phyloP scores from a whole-genome alignment of 1,140 invertebrate genomes.

The Lepidurus couesii region DNA sequence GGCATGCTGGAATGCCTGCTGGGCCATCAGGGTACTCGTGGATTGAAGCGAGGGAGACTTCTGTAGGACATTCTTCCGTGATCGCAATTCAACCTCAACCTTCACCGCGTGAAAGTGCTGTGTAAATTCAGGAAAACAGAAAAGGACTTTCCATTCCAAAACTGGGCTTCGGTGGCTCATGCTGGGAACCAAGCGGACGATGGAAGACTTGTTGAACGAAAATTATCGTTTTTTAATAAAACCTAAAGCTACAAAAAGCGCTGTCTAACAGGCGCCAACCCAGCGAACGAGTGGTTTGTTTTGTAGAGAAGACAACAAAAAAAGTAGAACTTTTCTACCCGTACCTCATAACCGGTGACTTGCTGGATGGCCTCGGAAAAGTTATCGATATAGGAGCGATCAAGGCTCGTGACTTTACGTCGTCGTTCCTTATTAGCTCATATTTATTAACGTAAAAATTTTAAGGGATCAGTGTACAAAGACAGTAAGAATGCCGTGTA shows the following conservation, averaged over 20 bases:
- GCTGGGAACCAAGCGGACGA: not conserved
- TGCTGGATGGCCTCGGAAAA: too few species aligned
- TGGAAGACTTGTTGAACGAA: not conserved
- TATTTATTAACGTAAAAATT: not conserved
- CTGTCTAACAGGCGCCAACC: not conserved
- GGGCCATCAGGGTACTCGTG: constrained; percentile 10
- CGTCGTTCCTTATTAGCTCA: not conserved
- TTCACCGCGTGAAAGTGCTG: constrained; percentile 13
- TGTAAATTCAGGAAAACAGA: not conserved
- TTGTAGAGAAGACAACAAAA: not conserved
- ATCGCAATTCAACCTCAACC: constrained; percentile 19
- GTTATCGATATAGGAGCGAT: not conserved
- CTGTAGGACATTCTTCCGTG: constrained; percentile 4
- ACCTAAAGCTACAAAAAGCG: not conserved
- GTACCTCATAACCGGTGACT: not conserved
- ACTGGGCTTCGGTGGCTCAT: not conserved
- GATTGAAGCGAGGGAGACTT: not conserved
- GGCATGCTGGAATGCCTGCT: not conserved
- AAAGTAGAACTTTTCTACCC: not conserved
- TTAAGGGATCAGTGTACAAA: not conserved
- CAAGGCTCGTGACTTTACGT: not conserved
- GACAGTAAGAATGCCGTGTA: not conserved
- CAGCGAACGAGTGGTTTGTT: not conserved
- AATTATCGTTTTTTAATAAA: constrained; percentile 15
- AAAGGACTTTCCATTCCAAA: constrained; percentile 2